These are phyloP conservation scores for Plecturocebus donacophilus DNA, from an alignment of 2,113 vertebrate species.

Conservation along the genomic window DNA sequence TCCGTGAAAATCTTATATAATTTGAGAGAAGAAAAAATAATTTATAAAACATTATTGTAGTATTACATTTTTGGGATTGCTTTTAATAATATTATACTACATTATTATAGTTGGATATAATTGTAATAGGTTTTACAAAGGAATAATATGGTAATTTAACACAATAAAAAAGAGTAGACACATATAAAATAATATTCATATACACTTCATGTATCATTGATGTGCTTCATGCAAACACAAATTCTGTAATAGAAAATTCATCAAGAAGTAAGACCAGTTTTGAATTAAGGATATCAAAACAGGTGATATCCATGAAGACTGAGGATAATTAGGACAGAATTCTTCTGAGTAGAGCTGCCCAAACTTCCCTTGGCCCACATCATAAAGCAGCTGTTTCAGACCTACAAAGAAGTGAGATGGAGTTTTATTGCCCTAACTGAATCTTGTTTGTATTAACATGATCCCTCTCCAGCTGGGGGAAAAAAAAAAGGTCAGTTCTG, in stretches of 20 bases:
- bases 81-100: not conserved
- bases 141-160: not conserved
- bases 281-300: slow-evolving; percentile 61
- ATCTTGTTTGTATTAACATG: slow-evolving; percentile 44
- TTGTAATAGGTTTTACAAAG: not conserved
- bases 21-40: not conserved
- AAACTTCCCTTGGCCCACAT: not conserved
- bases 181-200: slow-evolving; percentile 8
- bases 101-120: not conserved
- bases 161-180: not conserved
- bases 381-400: slow-evolving; percentile 57
- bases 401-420: not conserved
- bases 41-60: slow-evolving; percentile 8
- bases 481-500: not conserved
- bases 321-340: slow-evolving; percentile 67
- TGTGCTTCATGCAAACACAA: not conserved
- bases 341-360: not conserved
- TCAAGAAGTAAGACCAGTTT: not conserved
- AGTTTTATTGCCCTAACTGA: not conserved
- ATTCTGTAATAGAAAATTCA: slow-evolving; percentile 55
- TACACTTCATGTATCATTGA: not conserved
- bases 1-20: slow-evolving; percentile 1
- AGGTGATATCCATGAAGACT: slow-evolving; percentile 64
- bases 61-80: not conserved
- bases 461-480: not conserved